Base-by-base conservation (phyloP, 2,797 vertebrate genomes). In the Catharus ustulatus region DNA sequence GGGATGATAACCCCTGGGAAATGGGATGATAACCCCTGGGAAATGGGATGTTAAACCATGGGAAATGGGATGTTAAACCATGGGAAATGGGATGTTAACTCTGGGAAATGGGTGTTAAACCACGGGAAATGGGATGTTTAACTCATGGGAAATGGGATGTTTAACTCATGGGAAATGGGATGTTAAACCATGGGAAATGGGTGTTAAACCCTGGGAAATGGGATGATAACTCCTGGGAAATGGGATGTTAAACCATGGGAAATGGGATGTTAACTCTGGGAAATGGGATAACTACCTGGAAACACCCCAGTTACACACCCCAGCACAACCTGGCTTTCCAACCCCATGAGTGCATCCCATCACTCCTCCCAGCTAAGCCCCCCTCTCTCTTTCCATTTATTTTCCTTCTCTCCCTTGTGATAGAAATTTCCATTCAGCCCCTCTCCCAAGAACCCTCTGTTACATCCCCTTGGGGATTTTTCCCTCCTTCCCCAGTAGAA, bases 281-380 rank as follows among this genome's bases (percentile, higher is more conserved):
- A 94, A 93, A 90, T 0, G 11, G 34, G 55, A 4, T 45, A 45
- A 30, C 26, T 54, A 13, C n/a, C 14, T 42, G 78, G 45, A 12
- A 40, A 51, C 27, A 12, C 15, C 24, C 51, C 9, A 13, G 16
- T 45, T 18, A 13, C 27, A 1, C 5, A 1, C 6, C 21, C 3
- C 4, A 26, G 15, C 4, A 18, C 1, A 1, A 17, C 13, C 16
- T 1, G 1, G 8, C 38, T 52, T 57, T 22, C 79, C 34, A 7
- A 2, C 48, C 48, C 2, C 0, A 0, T 8, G n/a, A 51, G 54
- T 1, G 9, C 59, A 34, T 13, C 79, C 48, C 55, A 3, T 13
- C 2, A 10, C 61, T 22, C 17, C n/a, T 38, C 23, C 40, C n/a
- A 30, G 34, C 40, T 27, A 9, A 2, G 2, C 52, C 18, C 19